A percentile compares a stretch with the other conserved stretches of the same genome.
phyloP scores from a whole-genome alignment of 2,888 invertebrate genomes.

The Nematopogon swammerdamellus region DNA sequence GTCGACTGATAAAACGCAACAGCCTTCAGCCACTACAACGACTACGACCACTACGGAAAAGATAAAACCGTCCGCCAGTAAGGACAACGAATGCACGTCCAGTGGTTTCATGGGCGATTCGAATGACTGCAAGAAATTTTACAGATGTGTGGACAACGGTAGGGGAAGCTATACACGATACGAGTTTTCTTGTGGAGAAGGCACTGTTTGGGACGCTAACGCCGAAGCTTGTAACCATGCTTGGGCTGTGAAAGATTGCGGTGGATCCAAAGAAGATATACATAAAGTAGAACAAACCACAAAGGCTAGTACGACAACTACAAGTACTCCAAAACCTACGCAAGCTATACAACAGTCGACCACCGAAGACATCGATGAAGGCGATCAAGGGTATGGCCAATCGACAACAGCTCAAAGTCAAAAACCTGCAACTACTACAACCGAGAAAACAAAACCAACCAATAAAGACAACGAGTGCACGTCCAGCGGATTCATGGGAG shows the following conservation, averaged over 20 bases:
- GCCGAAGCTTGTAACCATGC: slow-evolving; percentile 67
- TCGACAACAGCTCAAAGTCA: slow-evolving; percentile 9
- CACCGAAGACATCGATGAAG: slow-evolving; percentile 7
- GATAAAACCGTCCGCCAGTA: slow-evolving; percentile 3
- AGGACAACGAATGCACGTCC: slow-evolving; percentile 30
- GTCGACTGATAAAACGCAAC: neutral
- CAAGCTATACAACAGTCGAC: slow-evolving; percentile 8
- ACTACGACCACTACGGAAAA: neutral
- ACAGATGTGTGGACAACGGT: slow-evolving; percentile 67
- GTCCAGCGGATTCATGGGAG: slow-evolving; percentile 65
- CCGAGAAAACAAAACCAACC: slow-evolving; percentile 6
- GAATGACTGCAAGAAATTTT: slow-evolving; percentile 70
- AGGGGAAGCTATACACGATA: slow-evolving; percentile 60
- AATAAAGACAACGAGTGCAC: slow-evolving; percentile 28
- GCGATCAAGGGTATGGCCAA: too few relatives aligned
- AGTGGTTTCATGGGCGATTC: slow-evolving; percentile 70
- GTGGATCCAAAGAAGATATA: slow-evolving; percentile 6
- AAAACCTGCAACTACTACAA: slow-evolving; percentile 8
- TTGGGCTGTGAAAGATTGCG: slow-evolving; percentile 44
- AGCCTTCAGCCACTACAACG: neutral
- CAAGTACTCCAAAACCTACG: neutral
- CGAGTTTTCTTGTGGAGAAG: slow-evolving; percentile 70
- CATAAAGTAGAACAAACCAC: neutral
- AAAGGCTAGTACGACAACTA: neutral
- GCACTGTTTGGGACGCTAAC: slow-evolving; percentile 73